Percentiles rank a stretch among this genome's conserved stretches.
phyloP scores from a whole-genome alignment of 2,888 invertebrate species.

The Hemistola chrysoprasaria region DNA sequence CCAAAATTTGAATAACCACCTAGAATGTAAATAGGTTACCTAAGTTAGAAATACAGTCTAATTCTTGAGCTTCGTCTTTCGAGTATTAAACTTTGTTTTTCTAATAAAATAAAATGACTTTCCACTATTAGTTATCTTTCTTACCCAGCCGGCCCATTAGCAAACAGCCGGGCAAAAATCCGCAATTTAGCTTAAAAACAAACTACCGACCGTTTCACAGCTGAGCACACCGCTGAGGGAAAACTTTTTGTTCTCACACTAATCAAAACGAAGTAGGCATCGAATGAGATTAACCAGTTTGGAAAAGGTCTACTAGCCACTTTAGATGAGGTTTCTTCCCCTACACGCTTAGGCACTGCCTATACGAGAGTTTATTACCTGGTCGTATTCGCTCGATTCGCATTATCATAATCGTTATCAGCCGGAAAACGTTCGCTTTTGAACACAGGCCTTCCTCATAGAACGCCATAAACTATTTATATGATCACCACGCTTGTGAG shows the following conservation, averaged over 20 bases:
- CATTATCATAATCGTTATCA: too few relatives aligned
- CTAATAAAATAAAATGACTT: not conserved
- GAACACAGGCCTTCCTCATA: too few relatives aligned
- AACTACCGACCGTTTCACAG: constrained; percentile 22
- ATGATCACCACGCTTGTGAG: too few relatives aligned
- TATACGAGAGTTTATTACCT: too few relatives aligned
- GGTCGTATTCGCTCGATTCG: too few relatives aligned
- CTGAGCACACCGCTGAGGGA: constrained; percentile 18
- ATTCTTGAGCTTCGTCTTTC: constrained; percentile 6
- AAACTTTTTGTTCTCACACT: constrained; percentile 24
- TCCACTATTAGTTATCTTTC: not conserved
- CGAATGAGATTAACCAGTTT: constrained; percentile 35
- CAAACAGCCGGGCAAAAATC: constrained; percentile 7
- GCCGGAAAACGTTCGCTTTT: too few relatives aligned
- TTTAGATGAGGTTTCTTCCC: constrained; percentile 34
- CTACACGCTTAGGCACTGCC: not conserved
- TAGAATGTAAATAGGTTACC: too few relatives aligned
- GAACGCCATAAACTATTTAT: too few relatives aligned
- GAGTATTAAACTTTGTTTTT: too few relatives aligned
- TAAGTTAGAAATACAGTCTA: constrained; percentile 3
- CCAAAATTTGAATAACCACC: too few relatives aligned
- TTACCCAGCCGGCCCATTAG: constrained; percentile 3
- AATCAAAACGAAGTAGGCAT: constrained; percentile 32
- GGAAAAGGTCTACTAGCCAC: constrained; percentile 29
- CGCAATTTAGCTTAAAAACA: constrained; percentile 12